Evolutionary conservation across 1,140 invertebrate species (phyloP), one percentile per base, ranked within the genome.

Genomic region (Campodea augens): DNA sequence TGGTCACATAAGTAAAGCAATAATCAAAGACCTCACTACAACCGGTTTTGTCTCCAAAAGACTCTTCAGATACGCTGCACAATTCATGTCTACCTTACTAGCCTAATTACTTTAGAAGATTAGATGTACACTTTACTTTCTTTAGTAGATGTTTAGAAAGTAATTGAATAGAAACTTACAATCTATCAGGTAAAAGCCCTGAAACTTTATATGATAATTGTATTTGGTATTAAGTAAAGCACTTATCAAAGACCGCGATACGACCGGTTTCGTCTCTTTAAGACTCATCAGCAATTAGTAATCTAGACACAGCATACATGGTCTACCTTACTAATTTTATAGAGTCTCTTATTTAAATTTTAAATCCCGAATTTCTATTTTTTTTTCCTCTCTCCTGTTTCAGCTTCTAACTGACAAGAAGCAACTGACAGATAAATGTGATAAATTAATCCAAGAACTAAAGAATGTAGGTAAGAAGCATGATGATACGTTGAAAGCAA

Each of bases 381-480:
- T 13, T 22, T n/a, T 0, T 3, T 41, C 4, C n/a, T 41, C n/a
- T 41, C 4, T 41, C 7, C 22, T 41, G 4, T 24, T 53, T 1
- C 44, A 68, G 57, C 51, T 79, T 27, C 68, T 79, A 2, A 62
- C 65, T 7, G 78, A 81, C 49, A 81, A 81, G 52, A 73, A 69
- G 24, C 58, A 66, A 0, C 56, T 79, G 13, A 75, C 69, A 43
- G 72, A 77, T 41, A 76, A 77, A 57, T 77, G 75, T 41, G 71
- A 77, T 36, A 62, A 63, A 1, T 55, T 78, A 10, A 55, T 64
- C 0, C 53, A 57, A 10, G 57, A 55, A 7, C 62, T 72, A 0
- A 67, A 67, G 42, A 70, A 73, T 52, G 64, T 68, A 41, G 72
- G 73, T 51, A 54, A 58, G 2, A 65, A 70, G 45, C 61, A 71